Base-by-base conservation (phyloP, 2,888 invertebrate species). In the Luperina testacea region DNA sequence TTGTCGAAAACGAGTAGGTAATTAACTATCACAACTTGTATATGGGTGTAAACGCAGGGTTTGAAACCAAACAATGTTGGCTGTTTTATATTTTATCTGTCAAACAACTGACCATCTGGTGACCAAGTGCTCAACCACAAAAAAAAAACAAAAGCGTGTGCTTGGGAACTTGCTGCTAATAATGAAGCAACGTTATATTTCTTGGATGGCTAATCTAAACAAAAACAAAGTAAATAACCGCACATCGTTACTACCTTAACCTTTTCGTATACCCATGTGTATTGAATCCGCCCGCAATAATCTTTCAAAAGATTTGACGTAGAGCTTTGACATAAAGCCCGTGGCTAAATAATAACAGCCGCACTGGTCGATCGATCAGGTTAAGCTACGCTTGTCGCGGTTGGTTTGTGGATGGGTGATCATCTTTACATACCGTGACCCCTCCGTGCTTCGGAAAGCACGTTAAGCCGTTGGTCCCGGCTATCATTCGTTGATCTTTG, bases 71-170 rank as follows among this genome's bases (percentile, higher is more conserved):
- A 90, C 89, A 83, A 82, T 88, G 84, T 90, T 88, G 87, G 89
- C 90, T 90, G 89, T 89, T 91, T 88, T 86, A 90, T 85, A 83
- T 87, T 90, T 90, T 90, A 90, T 92, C 88, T 85, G 89, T 87
- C 84, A 90, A 92, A 92, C 91, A 92, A 92, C 85, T 95, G 95
- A 94, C 96, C 96, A 96, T 96, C 93, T 96, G 96, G 94, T 93
- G 92, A 92, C 95, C 96, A 96, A 95, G 93, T 96, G 96, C 81
- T 86, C 74, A 63, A 78, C 83, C 85, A 85, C 90, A 86, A 83
- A 75, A 84, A 81, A 90, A 90, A 81, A 85, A 88, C 90, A 90
- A 90, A 90, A 88, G 82, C 71, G 64, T 82, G 59, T 68, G 79
- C 77, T 81, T 86, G 86, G 78, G 84, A 81, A 80, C 83, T 71